phyloP scores from a whole-genome alignment of 2,797 vertebrate genomes.

The Neopelma chrysocephalum region DNA sequence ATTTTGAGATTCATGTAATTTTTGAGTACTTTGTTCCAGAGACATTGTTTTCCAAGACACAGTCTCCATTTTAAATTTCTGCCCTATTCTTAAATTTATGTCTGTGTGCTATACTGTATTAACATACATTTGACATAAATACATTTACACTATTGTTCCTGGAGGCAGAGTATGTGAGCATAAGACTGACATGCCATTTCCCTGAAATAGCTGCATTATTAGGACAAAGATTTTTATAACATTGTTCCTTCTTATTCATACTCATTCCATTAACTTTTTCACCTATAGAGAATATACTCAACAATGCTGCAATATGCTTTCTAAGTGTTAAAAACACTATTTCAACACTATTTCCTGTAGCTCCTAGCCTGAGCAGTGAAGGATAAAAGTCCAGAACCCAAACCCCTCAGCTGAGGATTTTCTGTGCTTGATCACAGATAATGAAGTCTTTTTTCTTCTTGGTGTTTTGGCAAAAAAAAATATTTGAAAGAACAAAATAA shows the following conservation, averaged over 20 bases:
- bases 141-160: background rate
- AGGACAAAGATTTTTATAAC: background rate
- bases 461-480: background rate
- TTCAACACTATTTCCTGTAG: background rate
- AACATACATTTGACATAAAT: background rate
- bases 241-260: background rate
- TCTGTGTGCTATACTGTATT: background rate
- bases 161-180: background rate
- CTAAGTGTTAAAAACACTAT: background rate
- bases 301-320: background rate
- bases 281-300: background rate
- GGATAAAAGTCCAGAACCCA: background rate
- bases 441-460: background rate
- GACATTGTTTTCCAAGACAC: background rate
- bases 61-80: background rate
- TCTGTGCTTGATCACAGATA: background rate
- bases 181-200: background rate
- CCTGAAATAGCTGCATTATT: background rate
- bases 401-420: background rate
- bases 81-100: background rate
- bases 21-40: background rate
- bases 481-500: background rate
- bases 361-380: background rate
- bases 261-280: background rate
- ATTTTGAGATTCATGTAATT: background rate